phyloP scores from a whole-genome alignment of 2,888 invertebrate genomes.

The Lasius platythorax region DNA sequence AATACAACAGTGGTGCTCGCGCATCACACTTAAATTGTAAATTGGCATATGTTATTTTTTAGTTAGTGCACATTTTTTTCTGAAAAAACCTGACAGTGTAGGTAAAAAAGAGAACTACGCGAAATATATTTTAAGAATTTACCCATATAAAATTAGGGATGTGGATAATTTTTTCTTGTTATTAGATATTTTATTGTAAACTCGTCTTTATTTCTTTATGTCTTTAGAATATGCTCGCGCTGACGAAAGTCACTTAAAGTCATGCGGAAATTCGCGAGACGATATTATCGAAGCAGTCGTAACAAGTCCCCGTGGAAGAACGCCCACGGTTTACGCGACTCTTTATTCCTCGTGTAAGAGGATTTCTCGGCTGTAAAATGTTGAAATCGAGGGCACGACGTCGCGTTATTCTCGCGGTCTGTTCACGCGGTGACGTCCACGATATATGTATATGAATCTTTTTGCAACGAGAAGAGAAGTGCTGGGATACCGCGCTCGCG shows the following conservation, averaged over 20 bases:
- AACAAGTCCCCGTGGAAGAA: conserved; percentile 26
- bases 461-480: conserved; percentile 18
- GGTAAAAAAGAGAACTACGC: not conserved
- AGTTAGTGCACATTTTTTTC: conserved; percentile 34
- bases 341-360: conserved; percentile 69
- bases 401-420: conserved; percentile 69
- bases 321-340: conserved; percentile 34
- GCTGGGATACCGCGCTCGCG: not conserved
- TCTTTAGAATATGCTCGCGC: not conserved
- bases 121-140: not conserved
- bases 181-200: not conserved
- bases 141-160: not conserved
- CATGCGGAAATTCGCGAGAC: conserved; percentile 13
- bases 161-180: not conserved
- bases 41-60: conserved; percentile 45
- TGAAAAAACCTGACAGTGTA: not conserved
- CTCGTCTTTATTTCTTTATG: not conserved
- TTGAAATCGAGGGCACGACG: conserved; percentile 68
- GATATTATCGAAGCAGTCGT: conserved; percentile 31
- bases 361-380: conserved; percentile 70
- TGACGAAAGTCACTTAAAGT: conserved; percentile 6
- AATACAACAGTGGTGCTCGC: conserved; percentile 16
- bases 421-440: conserved; percentile 32
- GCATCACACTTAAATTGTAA: conserved; percentile 45
- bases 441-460: conserved; percentile 43